Conservation (phyloP, 2,113 vertebrate species). For the Tragulus kanchil region DNA sequence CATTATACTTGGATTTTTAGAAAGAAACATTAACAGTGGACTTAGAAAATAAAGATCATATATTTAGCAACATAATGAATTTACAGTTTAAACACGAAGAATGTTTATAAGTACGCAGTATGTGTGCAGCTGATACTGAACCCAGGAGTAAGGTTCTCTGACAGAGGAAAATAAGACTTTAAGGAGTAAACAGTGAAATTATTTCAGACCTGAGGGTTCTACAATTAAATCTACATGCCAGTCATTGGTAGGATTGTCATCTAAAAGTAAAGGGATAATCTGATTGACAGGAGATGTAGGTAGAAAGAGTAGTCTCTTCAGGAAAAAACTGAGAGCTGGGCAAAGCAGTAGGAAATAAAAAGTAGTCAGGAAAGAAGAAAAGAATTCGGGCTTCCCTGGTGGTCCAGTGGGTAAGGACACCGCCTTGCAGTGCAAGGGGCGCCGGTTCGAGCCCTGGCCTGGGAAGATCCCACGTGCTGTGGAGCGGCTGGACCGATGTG, state of each 20-base stretch:
- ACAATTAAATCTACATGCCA: background rate
- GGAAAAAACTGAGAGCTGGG: background rate
- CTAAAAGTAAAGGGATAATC: background rate
- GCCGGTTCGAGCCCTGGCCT: no score
- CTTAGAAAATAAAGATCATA: slow-evolving; percentile 31
- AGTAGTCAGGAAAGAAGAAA: background rate
- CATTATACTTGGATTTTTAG: slow-evolving; percentile 52
- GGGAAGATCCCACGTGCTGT: no score
- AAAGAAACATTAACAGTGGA: slow-evolving; percentile 6
- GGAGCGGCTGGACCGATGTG: no score
- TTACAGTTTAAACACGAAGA: background rate
- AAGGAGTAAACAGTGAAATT: slow-evolving; percentile 33
- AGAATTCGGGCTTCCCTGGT: background rate
- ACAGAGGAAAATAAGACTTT: background rate
- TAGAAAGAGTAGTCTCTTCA: background rate
- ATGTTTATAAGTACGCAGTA: slow-evolving; percentile 43
- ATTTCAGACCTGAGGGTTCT: background rate
- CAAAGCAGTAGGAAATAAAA: background rate
- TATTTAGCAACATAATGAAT: background rate
- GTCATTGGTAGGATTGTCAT: background rate
- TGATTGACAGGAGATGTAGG: background rate
- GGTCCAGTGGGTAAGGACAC: no score
- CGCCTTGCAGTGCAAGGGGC: no score
- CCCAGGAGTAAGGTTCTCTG: background rate
- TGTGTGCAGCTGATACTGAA: background rate